Conservation (phyloP, 2,888 invertebrate species). For the Rhagonycha lutea region DNA sequence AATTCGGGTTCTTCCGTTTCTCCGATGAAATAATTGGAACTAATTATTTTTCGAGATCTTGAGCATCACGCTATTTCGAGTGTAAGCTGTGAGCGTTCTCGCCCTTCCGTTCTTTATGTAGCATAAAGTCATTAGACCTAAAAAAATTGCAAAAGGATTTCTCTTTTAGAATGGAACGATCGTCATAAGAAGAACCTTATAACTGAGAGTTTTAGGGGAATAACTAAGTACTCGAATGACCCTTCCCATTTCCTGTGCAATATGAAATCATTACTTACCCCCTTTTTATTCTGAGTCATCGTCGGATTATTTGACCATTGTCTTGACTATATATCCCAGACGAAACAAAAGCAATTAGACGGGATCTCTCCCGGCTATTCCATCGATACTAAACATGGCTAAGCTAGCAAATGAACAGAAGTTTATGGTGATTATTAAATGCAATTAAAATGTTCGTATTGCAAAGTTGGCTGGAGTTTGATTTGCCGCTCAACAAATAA, state of each 20-base stretch:
- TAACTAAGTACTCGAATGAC: not conserved
- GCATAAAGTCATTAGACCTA: no score
- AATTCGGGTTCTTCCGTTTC: no score
- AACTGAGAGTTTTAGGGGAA: not conserved
- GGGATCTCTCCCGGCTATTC: not conserved
- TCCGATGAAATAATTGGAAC: no score
- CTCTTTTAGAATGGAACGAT: no score
- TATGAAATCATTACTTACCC: not conserved
- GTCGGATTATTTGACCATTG: not conserved
- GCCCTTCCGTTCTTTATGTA: no score
- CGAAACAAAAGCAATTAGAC: not conserved
- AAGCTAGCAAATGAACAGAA: not conserved
- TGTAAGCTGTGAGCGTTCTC: no score
- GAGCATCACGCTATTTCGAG: no score
- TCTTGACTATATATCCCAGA: not conserved
- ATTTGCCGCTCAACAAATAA: conserved; percentile 26
- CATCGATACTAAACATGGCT: not conserved
- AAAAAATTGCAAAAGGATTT: no score
- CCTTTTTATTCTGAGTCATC: not conserved
- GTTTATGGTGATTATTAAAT: not conserved
- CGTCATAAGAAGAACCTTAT: no score
- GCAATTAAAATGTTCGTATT: not conserved
- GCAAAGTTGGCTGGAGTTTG: not conserved
- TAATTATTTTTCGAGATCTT: no score
- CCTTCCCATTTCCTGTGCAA: not conserved